A percentile compares a stretch with the other conserved stretches of the same genome.
Evolutionary conservation across 2,888 invertebrate species (phyloP).

Genomic region (Spialia ferax): DNA sequence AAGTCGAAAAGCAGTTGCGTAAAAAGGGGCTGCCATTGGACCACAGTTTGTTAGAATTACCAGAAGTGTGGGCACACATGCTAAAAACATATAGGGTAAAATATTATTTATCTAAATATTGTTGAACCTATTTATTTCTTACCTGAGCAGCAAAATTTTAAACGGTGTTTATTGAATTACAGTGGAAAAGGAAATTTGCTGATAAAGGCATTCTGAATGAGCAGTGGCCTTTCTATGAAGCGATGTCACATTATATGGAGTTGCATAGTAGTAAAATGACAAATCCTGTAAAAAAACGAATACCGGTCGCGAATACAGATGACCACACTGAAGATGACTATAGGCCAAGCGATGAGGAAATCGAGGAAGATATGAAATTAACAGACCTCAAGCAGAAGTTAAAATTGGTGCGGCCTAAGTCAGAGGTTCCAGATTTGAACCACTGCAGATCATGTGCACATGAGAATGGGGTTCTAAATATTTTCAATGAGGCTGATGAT

Average conservation of each 20-base stretch:
- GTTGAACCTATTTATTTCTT: too few relatives aligned
- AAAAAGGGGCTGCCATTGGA: slow-evolving; percentile 69
- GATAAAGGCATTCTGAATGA: slow-evolving; percentile 75
- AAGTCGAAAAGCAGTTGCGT: slow-evolving; percentile 74
- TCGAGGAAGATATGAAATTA: slow-evolving; percentile 76
- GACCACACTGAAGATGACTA: slow-evolving; percentile 45
- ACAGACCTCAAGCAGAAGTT: slow-evolving; percentile 71
- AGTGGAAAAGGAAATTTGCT: slow-evolving; percentile 81
- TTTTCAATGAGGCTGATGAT: slow-evolving; percentile 64
- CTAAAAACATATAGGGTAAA: slow-evolving; percentile 73
- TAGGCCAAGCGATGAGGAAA: slow-evolving; percentile 66
- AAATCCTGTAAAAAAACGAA: slow-evolving; percentile 1
- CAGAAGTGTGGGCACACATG: slow-evolving; percentile 74
- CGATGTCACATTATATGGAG: slow-evolving; percentile 64
- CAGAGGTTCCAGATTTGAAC: slow-evolving; percentile 54
- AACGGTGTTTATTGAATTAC: slow-evolving; percentile 46
- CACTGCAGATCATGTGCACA: slow-evolving; percentile 69
- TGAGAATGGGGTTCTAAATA: slow-evolving; percentile 64
- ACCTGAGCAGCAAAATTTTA: not conserved
- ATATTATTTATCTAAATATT: too few relatives aligned
- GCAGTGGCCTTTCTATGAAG: slow-evolving; percentile 77
- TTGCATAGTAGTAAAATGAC: slow-evolving; percentile 51
- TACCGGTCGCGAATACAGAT: slow-evolving; percentile 40
- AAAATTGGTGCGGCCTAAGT: slow-evolving; percentile 61
- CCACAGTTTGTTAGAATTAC: slow-evolving; percentile 71